Evolutionary conservation across 2,797 vertebrate species (phyloP), one percentile per base, ranked within the genome.

Genomic region (Gymnothorax reevesii): DNA sequence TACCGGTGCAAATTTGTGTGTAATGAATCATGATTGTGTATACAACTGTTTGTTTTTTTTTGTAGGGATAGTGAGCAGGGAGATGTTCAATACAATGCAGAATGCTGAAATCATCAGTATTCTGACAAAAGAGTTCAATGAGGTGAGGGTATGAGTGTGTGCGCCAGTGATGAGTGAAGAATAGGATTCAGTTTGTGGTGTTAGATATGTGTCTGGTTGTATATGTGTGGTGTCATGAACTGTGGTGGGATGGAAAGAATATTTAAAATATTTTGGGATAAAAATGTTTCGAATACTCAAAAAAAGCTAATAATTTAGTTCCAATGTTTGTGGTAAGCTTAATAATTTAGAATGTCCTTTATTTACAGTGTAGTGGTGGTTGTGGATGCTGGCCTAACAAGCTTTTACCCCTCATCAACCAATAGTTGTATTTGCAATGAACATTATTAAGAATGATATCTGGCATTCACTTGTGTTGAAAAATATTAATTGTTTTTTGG

Each of bases 121-220:
- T 22, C 93, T 99, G 87, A 98, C 97, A 10, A 95, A 95, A 93
- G 94, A 97, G 69, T 98, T 98, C 88, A 95, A 96, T 89, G 96
- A 97, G 97, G 97, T 98, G 87, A 94, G 93, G 60, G 57, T 15
- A 9, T 79, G 15, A 1, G 71, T 7, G 15, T 5, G 25, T 2
- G 66, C 42, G 52, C 27, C 1, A 42, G 33, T 42, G 33, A 42
- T 42, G 33, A 42, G 33, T 42, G 33, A 42, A 2, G 33, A 42
- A 42, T 42, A 42, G 33, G 33, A 42, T 42, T 42, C 33, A 7
- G 20, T 62, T 22, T n/a, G 8, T 75, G 9, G 60, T 77, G 82
- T 17, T 4, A 8, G 27, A 17, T 1, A 3, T 25, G 5, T 75
- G 69, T 86, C 4, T 20, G 25, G n/a, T n/a, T 66, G 62, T 66